Evolutionary conservation across 2,888 invertebrate species (phyloP), one percentile per base, ranked within the genome.

Genomic region (Mongoloraphidia duomilia): DNA sequence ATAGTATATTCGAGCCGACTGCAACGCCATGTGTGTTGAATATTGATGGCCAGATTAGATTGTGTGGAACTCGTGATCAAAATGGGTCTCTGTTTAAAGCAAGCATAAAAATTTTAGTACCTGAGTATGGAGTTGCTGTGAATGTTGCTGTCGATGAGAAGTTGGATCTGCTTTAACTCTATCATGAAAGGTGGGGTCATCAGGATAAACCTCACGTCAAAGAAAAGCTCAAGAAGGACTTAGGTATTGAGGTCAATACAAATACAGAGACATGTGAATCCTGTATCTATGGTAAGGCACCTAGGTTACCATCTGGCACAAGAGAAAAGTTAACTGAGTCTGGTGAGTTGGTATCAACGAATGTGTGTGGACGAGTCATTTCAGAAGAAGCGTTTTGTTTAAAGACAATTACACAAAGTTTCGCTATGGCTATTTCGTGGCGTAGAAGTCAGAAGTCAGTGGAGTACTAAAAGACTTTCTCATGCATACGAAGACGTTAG

Each of bases 351-450:
- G 53, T 61, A 4, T 55, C 56, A 46, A 50, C 56, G 26, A 60
- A 63, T 51, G 52, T 62, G 8, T 58, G 57, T 46, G 61, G 58
- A 11, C 58, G 58, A 2, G n/a, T n/a, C n/a, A n/a, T n/a, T n/a
- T 57, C 60, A 49, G 51, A 55, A n/a, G n/a, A n/a, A n/a, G n/a
- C 34, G 34, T 49, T 48, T 8, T 52, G 41, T 53, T 52, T 34
- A 53, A 53, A 47, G 51, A 52, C 34, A 55, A 50, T 41, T 58
- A 53, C 38, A 56, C 57, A 12, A 58, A 56, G 26, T 57, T 57
- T 54, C 56, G 57, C 12, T 59, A 55, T 49, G 54, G 52, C 8
- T 59, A 55, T 44, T 44, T 57, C 41, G 37, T 57, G 8, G 50
- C 45, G 49, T 46, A 58, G 33, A 57, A 60, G 42, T 58, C 58